These are phyloP conservation scores for Frankliniella intonsa DNA, from an alignment of 2,888 invertebrate species.

Conservation along the genomic window DNA sequence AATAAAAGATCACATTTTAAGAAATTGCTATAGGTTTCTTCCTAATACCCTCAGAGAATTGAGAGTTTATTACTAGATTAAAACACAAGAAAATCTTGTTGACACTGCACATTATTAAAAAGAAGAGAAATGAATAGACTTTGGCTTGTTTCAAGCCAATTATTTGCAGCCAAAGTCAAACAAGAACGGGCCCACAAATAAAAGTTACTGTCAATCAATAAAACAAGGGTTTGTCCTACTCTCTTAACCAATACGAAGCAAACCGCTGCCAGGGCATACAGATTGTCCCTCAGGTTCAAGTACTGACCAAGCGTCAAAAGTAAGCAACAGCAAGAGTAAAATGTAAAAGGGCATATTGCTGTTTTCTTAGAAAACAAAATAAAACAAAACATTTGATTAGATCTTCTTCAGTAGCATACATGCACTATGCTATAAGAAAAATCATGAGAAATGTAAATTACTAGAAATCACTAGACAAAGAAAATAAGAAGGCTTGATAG, in stretches of 20 bases:
- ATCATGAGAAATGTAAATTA: neutral
- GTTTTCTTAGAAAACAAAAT: slow-evolving; percentile 25
- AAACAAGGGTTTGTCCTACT: neutral
- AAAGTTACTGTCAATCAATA: neutral
- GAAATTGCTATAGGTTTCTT: slow-evolving; percentile 7
- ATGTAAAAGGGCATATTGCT: neutral
- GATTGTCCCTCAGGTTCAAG: neutral
- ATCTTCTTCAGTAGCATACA: neutral
- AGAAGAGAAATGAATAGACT: neutral
- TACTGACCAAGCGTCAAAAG: neutral
- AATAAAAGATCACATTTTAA: slow-evolving; percentile 22
- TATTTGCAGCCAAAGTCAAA: neutral
- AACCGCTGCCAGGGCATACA: neutral
- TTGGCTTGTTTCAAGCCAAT: neutral
- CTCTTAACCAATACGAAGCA: neutral
- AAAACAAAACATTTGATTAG: slow-evolving; percentile 10
- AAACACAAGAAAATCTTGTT: neutral
- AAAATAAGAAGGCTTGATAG: neutral
- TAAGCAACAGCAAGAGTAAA: neutral
- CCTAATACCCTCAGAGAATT: slow-evolving; percentile 6
- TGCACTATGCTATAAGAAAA: neutral
- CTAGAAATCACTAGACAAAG: neutral
- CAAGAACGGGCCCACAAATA: neutral
- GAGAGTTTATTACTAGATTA: neutral
- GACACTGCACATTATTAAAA: neutral